These are phyloP conservation scores for Cepaea nemoralis DNA, from an alignment of 1,140 invertebrate genomes.

Conservation along the genomic window DNA sequence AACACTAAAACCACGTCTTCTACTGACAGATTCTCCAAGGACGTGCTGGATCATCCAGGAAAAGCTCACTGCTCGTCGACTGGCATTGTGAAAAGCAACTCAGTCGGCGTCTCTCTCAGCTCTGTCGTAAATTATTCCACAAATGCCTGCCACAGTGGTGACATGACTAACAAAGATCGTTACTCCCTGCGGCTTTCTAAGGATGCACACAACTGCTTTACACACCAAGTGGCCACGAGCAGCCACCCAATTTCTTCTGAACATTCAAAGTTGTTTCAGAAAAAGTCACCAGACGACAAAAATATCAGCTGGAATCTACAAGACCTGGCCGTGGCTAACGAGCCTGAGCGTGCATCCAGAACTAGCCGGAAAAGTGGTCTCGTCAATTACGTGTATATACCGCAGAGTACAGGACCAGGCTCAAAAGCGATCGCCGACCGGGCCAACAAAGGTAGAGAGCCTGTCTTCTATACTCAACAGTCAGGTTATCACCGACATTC, in stretches of 20 bases:
- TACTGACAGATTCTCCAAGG: neutral
- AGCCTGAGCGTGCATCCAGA: neutral
- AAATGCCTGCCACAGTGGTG: conserved; percentile 25
- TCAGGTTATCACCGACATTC: neutral
- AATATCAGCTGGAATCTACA: neutral
- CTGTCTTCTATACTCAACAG: neutral
- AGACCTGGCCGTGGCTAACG: neutral
- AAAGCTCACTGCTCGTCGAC: neutral
- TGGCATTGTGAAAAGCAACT: neutral
- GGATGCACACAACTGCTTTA: neutral
- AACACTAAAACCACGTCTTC: neutral
- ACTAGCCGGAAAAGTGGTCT: neutral
- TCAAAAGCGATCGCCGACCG: neutral
- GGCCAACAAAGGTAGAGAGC: neutral
- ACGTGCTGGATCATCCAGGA: no score
- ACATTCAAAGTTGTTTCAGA: neutral
- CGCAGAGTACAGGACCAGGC: neutral
- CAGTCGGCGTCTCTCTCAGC: neutral
- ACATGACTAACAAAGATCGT: conserved; percentile 5
- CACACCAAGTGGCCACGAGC: neutral
- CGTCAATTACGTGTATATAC: conserved; percentile 12
- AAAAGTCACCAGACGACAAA: neutral
- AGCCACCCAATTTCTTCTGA: conserved; percentile 9
- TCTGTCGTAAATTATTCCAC: neutral
- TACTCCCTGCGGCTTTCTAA: neutral